phyloP scores from a whole-genome alignment of 2,113 vertebrate species.

The Sakesphorus luctuosus region DNA sequence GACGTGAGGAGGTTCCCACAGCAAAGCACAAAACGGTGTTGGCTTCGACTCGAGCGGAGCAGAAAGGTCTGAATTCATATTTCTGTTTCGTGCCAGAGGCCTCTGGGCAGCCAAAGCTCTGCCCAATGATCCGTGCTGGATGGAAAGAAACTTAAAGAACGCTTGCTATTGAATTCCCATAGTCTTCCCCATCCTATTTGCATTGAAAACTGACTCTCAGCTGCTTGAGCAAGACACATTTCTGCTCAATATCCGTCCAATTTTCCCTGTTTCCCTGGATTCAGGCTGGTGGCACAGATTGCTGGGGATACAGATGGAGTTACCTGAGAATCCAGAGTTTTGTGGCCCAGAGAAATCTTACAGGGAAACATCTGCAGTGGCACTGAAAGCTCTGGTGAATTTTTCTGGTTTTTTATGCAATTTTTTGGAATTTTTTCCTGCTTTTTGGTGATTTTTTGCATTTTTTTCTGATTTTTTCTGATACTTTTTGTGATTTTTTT shows the following conservation, averaged over 20 bases:
- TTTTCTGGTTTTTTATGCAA: too few relatives aligned
- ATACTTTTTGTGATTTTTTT: too few relatives aligned
- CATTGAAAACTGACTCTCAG: constrained; percentile 14
- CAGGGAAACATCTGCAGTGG: not conserved
- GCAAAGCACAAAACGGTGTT: rapidly evolving
- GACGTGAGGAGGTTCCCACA: not conserved
- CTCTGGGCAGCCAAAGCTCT: constrained; percentile 7
- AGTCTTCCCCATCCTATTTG: not conserved
- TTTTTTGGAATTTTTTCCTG: too few relatives aligned
- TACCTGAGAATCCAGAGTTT: not conserved
- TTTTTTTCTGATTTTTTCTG: too few relatives aligned
- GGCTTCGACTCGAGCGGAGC: rapidly evolving
- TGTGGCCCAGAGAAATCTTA: not conserved
- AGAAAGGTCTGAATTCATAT: not conserved
- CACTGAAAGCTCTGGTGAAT: not conserved
- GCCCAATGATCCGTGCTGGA: not conserved
- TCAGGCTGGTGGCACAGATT: not conserved
- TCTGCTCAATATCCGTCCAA: constrained; percentile 13
- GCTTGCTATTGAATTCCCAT: constrained; percentile 16
- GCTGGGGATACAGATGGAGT: constrained; percentile 2
- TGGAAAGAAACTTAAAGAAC: not conserved
- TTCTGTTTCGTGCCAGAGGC: not conserved
- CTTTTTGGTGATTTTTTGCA: too few relatives aligned
- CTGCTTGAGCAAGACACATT: constrained; percentile 13
- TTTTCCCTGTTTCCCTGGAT: not conserved